Percentiles rank a stretch among this genome's conserved stretches.
These are phyloP conservation scores for Empis stercorea DNA, from an alignment of 2,888 invertebrate genomes.

Conservation along the genomic window DNA sequence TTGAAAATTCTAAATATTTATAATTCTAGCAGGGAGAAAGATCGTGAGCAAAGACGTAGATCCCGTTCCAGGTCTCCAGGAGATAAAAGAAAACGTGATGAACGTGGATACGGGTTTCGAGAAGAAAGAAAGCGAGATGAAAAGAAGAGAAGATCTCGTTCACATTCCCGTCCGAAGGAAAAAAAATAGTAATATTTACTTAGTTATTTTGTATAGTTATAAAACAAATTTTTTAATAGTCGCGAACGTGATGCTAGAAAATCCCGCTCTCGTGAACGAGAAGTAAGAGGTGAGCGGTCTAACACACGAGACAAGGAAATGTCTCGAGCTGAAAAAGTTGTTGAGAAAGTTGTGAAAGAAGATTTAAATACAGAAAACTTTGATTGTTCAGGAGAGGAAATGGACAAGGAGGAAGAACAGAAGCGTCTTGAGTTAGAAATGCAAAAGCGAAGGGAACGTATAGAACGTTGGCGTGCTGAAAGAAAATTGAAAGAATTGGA, in stretches of 20 bases:
- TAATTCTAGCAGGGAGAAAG: slow-evolving; percentile 20
- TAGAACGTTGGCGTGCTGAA: slow-evolving; percentile 92
- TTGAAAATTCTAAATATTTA: no score
- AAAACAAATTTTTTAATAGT: background rate
- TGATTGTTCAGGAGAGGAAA: slow-evolving; percentile 37
- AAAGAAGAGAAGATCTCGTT: slow-evolving; percentile 27
- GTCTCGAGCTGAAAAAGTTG: slow-evolving; percentile 6
- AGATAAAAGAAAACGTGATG: slow-evolving; percentile 22
- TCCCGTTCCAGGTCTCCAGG: slow-evolving; percentile 17
- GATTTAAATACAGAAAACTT: slow-evolving; percentile 14
- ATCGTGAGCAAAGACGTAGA: slow-evolving; percentile 24
- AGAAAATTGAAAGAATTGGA: slow-evolving; percentile 78
- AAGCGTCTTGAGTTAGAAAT: slow-evolving; percentile 84
- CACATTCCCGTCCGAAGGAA: slow-evolving; percentile 1
- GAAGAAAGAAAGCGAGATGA: slow-evolving; percentile 24
- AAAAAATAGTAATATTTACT: background rate
- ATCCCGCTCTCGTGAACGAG: slow-evolving; percentile 39
- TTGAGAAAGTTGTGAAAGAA: slow-evolving; percentile 23
- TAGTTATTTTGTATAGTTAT: background rate
- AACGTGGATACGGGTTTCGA: slow-evolving; percentile 19
- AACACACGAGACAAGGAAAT: slow-evolving; percentile 17
- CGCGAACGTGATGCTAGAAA: slow-evolving; percentile 30
- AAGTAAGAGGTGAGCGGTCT: slow-evolving; percentile 14
- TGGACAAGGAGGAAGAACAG: slow-evolving; percentile 75
- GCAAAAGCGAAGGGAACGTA: slow-evolving; percentile 88